phyloP scores from a whole-genome alignment of 2,113 vertebrate genomes.

The Phocoena sinus region DNA sequence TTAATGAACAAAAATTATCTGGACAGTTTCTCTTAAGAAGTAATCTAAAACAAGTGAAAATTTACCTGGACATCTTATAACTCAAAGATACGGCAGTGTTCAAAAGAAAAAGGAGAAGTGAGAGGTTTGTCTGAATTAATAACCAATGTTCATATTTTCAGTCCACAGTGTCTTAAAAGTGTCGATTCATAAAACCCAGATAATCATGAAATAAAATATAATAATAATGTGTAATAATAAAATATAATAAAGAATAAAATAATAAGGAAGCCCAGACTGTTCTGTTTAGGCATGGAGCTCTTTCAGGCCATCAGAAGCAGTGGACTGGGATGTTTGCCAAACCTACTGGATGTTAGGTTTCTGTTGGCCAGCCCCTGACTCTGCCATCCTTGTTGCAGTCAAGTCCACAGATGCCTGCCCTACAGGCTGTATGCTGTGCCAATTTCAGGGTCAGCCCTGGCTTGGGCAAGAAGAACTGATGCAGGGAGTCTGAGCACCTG shows the following conservation, averaged over 20 bases:
- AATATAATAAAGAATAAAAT: neutral
- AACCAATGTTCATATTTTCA: neutral
- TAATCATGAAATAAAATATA: neutral
- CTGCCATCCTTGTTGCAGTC: neutral
- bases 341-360: neutral
- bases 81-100: neutral
- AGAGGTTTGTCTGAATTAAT: neutral
- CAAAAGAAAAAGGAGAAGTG: constrained; percentile 4
- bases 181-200: neutral
- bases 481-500: neutral
- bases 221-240: neutral
- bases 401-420: neutral
- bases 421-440: neutral
- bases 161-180: neutral
- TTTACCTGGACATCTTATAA: neutral
- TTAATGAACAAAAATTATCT: neutral
- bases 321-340: no score
- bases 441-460: neutral
- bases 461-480: neutral
- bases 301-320: neutral
- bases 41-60: neutral
- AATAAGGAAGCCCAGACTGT: neutral
- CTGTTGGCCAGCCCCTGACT: neutral
- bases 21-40: neutral
- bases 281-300: neutral